These are phyloP conservation scores for Cydia pomonella DNA, from an alignment of 1,140 invertebrate genomes.

Conservation along the genomic window DNA sequence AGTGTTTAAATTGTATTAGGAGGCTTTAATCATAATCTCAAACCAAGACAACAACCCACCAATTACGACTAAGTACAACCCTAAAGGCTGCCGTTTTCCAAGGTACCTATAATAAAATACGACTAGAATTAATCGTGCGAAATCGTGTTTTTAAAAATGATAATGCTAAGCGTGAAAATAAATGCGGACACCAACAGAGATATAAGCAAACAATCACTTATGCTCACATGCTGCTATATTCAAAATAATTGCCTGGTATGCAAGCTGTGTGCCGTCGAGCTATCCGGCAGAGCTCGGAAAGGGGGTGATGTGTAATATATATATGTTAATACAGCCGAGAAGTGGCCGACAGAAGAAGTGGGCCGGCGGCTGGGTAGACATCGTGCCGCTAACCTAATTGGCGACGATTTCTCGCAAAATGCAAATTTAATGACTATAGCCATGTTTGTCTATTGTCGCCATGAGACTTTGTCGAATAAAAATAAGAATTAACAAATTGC, in stretches of 20 bases:
- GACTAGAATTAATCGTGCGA: not conserved
- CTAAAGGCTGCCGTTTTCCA: too few relatives aligned
- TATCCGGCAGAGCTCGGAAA: not conserved
- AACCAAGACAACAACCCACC: not conserved
- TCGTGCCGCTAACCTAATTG: slow-evolving; percentile 72
- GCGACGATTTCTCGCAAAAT: slow-evolving; percentile 61
- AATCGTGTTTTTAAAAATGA: not conserved
- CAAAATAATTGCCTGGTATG: slow-evolving; percentile 3
- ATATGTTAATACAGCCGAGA: slow-evolving; percentile 50
- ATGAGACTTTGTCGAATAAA: slow-evolving; percentile 46
- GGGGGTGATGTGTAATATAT: slow-evolving; percentile 33
- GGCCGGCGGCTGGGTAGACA: slow-evolving; percentile 43
- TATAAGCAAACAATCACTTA: not conserved
- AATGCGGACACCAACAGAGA: not conserved
- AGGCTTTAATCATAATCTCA: not conserved
- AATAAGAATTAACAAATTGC: slow-evolving; percentile 36
- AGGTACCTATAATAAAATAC: not conserved
- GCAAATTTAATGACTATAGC: slow-evolving; percentile 62
- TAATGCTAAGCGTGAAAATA: too few relatives aligned
- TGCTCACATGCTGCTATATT: not conserved
- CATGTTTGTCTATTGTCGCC: slow-evolving; percentile 46
- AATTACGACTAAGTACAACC: slow-evolving; percentile 1
- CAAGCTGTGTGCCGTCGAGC: slow-evolving; percentile 2
- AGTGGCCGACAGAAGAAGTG: slow-evolving; percentile 39
- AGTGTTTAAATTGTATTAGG: slow-evolving; percentile 7